Evolutionary conservation across 2,797 vertebrate genomes (phyloP).

Genomic region (Knipowitschia caucasica): DNA sequence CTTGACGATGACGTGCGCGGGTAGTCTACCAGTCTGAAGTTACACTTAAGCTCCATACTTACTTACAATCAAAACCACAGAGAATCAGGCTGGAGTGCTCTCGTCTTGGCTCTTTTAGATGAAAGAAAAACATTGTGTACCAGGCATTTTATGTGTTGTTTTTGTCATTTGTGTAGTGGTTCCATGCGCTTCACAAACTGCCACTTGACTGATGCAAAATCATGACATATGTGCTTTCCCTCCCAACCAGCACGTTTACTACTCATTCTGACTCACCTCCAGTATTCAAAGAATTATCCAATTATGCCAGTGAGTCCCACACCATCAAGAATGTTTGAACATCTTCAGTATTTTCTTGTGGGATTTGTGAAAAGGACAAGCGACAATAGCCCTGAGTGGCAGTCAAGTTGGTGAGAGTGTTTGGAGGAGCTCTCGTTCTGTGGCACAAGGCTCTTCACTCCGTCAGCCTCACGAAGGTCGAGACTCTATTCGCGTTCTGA

Average conservation of each 20-base stretch:
- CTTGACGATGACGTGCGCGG: no score
- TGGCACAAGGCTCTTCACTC: conserved; percentile 21
- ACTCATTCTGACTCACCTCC: not conserved
- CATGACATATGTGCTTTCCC: not conserved
- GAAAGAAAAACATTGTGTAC: no score
- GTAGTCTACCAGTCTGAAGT: no score
- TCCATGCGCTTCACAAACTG: no score
- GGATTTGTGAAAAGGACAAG: conserved; percentile 35
- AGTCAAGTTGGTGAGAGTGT: conserved; percentile 33
- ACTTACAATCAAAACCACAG: no score
- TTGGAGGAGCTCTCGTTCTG: conserved; percentile 41
- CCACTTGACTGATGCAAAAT: no score
- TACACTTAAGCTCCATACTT: no score
- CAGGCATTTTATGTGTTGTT: no score
- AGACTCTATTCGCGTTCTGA: conserved; percentile 15
- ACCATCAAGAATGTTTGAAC: conserved; percentile 8
- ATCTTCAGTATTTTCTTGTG: conserved; percentile 10
- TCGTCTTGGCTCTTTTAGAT: no score
- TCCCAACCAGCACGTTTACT: no score
- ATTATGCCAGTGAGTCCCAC: not conserved
- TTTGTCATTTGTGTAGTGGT: no score
- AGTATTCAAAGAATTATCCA: not conserved
- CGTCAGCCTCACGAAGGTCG: conserved; percentile 50
- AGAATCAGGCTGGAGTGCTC: no score
- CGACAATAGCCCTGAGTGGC: not conserved